A percentile compares a stretch with the other conserved stretches of the same genome.
phyloP scores from a whole-genome alignment of 1,140 invertebrate genomes.

The Whitmania pigra region DNA sequence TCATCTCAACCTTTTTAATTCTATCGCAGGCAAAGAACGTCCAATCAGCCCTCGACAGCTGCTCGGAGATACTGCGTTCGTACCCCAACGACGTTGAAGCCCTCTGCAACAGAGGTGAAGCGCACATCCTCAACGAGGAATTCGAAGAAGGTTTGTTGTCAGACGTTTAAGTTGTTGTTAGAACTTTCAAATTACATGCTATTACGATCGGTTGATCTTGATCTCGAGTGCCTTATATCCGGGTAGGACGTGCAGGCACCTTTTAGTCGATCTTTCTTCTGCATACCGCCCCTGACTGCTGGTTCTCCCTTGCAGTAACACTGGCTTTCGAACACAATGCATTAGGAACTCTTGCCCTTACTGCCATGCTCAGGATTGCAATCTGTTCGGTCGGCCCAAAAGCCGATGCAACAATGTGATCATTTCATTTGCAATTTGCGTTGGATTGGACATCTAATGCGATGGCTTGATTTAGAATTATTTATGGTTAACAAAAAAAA shows the following conservation, averaged over 20 bases:
- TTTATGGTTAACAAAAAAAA: no score
- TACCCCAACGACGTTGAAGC: constrained; percentile 55
- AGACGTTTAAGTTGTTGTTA: no score
- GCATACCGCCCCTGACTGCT: no score
- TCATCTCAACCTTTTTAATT: not conserved
- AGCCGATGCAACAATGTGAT: not conserved
- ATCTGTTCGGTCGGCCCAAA: no score
- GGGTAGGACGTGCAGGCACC: no score
- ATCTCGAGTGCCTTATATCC: not conserved
- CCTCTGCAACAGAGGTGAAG: constrained; percentile 81
- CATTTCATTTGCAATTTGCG: not conserved
- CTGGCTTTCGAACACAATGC: no score
- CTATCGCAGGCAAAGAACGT: constrained; percentile 48
- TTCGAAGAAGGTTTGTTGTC: constrained; percentile 68
- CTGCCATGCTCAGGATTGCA: no score
- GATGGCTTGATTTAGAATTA: no score
- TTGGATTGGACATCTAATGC: not conserved
- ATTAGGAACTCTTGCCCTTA: no score
- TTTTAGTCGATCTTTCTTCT: no score
- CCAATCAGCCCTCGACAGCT: constrained; percentile 57
- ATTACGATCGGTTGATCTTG: not conserved
- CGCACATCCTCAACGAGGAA: constrained; percentile 74
- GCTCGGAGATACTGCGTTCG: constrained; percentile 65
- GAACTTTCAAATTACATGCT: no score
- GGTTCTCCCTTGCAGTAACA: no score